A percentile compares a stretch with the other conserved stretches of the same genome.
Conservation (phyloP, 2,888 invertebrate species). For the Pristionchus maxplancki region DNA sequence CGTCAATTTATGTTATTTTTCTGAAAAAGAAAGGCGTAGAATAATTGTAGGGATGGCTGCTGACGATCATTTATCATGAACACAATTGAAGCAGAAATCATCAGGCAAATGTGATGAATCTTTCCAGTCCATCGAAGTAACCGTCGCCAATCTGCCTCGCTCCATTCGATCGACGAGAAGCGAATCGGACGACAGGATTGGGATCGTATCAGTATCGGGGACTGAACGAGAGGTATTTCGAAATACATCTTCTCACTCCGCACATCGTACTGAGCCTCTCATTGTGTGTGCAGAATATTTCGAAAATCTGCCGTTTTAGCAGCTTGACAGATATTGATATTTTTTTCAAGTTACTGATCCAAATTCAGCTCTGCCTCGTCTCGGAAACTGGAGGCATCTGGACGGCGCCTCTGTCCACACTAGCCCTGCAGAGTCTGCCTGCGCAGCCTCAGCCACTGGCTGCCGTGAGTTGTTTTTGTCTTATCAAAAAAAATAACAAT, state of each 20-base stretch:
- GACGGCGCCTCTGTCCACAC: background rate
- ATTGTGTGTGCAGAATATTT: too few species aligned
- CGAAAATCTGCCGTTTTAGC: too few species aligned
- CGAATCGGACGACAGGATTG: background rate
- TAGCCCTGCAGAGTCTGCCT: background rate
- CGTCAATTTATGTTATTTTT: too few species aligned
- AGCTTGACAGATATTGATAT: too few species aligned
- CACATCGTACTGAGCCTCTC: too few species aligned
- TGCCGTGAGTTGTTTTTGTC: constrained; percentile 16
- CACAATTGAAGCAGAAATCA: too few species aligned
- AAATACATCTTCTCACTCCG: too few species aligned
- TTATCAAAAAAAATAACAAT: background rate
- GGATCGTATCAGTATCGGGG: constrained; percentile 30
- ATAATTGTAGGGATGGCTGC: too few species aligned
- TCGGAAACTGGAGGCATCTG: constrained; percentile 37
- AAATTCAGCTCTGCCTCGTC: constrained; percentile 43
- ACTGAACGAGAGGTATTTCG: constrained; percentile 7
- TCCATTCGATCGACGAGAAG: constrained; percentile 41
- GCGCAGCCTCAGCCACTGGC: constrained; percentile 18
- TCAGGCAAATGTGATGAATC: too few species aligned
- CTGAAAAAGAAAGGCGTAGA: too few species aligned
- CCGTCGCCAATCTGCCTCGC: constrained; percentile 27
- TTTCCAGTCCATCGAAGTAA: constrained; percentile 37
- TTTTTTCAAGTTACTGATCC: too few species aligned
- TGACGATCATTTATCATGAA: too few species aligned